These are phyloP conservation scores for Perognathus longimembris DNA, from an alignment of 2,113 vertebrate genomes.

Conservation along the genomic window DNA sequence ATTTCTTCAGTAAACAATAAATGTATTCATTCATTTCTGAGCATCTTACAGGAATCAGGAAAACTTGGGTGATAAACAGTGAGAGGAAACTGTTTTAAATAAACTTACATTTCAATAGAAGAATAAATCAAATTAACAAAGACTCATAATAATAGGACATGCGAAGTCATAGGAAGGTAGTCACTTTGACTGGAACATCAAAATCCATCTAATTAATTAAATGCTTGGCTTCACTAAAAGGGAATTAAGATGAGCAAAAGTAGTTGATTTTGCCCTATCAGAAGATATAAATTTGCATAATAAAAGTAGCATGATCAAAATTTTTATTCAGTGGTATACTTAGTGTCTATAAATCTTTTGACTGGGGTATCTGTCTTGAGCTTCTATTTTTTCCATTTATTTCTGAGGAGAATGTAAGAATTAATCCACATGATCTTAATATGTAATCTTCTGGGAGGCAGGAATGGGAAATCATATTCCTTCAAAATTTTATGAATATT, in stretches of 20 bases:
- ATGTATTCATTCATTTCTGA: not conserved
- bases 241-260: not conserved
- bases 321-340: not conserved
- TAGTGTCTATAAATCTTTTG: not conserved
- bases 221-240: slow-evolving; percentile 1
- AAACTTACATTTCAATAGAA: not conserved
- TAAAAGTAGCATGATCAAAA: not conserved
- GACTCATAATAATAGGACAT: not conserved
- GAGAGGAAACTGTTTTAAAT: not conserved
- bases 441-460: not conserved
- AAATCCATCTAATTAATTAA: slow-evolving; percentile 29
- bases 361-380: not conserved
- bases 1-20: not conserved
- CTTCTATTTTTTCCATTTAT: not conserved
- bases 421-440: not conserved
- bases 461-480: not conserved
- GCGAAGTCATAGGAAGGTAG: not conserved
- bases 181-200: not conserved
- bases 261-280: slow-evolving; percentile 36
- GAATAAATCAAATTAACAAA: slow-evolving; percentile 25
- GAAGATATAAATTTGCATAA: not conserved
- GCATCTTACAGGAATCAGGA: not conserved
- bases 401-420: slow-evolving; percentile 3
- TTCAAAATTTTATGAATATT: slow-evolving; percentile 34
- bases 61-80: not conserved